These are phyloP conservation scores for Branchinecta sandiegonensis DNA, from an alignment of 2,888 invertebrate genomes.

Conservation along the genomic window DNA sequence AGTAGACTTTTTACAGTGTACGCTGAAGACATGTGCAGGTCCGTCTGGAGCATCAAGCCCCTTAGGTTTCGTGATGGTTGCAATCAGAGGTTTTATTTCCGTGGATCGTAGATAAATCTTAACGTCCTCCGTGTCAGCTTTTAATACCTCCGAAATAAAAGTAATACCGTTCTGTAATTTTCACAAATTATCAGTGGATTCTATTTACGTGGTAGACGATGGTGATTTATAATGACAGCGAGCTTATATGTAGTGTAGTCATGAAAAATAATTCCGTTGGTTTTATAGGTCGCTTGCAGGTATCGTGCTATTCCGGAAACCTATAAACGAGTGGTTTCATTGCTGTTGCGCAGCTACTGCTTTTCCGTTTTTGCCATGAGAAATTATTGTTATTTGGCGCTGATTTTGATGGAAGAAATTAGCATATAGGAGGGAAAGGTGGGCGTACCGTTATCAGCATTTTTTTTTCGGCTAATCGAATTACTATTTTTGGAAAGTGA, in stretches of 20 bases:
- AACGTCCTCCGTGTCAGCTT: too few relatives aligned
- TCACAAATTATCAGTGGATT: conserved; percentile 10
- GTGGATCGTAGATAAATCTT: too few relatives aligned
- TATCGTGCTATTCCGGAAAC: conserved; percentile 10
- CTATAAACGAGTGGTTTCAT: conserved; percentile 14
- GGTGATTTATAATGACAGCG: conserved; percentile 9
- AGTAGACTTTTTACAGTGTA: too few relatives aligned
- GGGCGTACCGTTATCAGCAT: too few relatives aligned
- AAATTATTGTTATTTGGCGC: conserved; percentile 7
- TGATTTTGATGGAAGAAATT: conserved; percentile 13
- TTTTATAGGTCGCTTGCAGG: conserved; percentile 4
- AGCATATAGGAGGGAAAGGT: conserved; percentile 9
- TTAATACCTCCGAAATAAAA: too few relatives aligned
- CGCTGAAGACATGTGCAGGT: too few relatives aligned
- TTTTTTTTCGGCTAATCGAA: too few relatives aligned
- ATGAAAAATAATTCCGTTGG: conserved; percentile 10
- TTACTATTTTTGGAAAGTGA: too few relatives aligned
- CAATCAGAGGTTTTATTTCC: too few relatives aligned
- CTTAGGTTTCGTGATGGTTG: too few relatives aligned
- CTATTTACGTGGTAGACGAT: conserved; percentile 6
- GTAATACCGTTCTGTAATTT: conserved; percentile 2
- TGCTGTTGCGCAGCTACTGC: neutral
- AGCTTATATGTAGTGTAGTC: neutral
- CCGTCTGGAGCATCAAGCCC: too few relatives aligned
- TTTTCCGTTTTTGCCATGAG: conserved; percentile 1